Evolutionary conservation across 2,113 vertebrate species (phyloP).

Genomic region (Eurypyga helias): DNA sequence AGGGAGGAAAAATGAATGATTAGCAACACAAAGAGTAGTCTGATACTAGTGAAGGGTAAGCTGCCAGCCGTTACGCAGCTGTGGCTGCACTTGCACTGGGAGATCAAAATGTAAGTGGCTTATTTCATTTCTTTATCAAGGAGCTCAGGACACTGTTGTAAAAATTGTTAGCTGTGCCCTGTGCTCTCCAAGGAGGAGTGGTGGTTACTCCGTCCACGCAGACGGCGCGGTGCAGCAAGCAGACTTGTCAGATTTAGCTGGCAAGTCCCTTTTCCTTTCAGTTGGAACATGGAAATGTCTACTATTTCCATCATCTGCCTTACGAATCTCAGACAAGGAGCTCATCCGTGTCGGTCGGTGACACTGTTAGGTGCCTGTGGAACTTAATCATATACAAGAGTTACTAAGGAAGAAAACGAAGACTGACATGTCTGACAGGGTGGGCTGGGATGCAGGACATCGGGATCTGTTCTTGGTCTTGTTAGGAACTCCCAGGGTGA

Average conservation of each 20-base stretch:
- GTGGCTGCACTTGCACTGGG: rapidly evolving
- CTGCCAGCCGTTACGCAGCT: neutral
- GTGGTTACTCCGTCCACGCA: rapidly evolving
- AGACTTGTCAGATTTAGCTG: neutral
- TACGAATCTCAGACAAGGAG: rapidly evolving
- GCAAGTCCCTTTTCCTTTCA: neutral
- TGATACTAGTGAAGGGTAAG: neutral
- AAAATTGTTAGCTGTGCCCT: rapidly evolving
- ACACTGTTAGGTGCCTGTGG: rapidly evolving
- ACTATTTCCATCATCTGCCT: neutral
- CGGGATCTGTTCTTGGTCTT: neutral
- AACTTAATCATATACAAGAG: rapidly evolving
- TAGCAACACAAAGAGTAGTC: rapidly evolving
- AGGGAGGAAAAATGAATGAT: neutral
- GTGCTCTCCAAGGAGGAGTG: neutral
- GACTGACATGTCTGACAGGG: neutral
- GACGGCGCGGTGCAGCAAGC: neutral
- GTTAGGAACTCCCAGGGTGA: neutral
- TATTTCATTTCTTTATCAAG: neutral
- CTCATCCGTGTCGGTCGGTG: neutral
- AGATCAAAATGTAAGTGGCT: neutral
- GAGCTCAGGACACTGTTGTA: neutral
- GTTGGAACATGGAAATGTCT: neutral
- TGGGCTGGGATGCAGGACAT: neutral
- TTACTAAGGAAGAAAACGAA: neutral